A percentile compares a stretch with the other conserved stretches of the same genome.
Conservation (phyloP, 1,140 invertebrate genomes). For the Rhizoglyphus robini region DNA sequence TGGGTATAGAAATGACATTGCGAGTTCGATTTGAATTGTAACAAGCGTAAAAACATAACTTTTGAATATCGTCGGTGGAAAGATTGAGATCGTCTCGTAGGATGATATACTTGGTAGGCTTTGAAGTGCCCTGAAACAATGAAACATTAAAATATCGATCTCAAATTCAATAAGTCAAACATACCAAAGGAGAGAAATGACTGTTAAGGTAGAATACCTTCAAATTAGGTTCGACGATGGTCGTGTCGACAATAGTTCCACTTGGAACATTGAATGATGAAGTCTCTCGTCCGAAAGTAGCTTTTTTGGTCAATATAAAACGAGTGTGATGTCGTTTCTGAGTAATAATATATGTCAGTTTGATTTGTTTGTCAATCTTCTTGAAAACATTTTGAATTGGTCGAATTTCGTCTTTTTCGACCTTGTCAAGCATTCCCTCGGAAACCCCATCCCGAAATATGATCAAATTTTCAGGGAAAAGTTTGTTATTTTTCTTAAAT, state of each 20-base stretch:
- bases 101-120: slow-evolving; percentile 26
- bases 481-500: slow-evolving; percentile 32
- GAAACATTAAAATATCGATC: background rate
- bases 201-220: slow-evolving; percentile 69
- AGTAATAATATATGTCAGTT: slow-evolving; percentile 19
- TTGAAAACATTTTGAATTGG: slow-evolving; percentile 21
- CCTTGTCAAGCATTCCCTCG: slow-evolving; percentile 35
- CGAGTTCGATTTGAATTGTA: slow-evolving; percentile 24
- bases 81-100: slow-evolving; percentile 26
- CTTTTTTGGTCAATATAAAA: background rate
- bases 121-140: slow-evolving; percentile 21
- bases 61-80: slow-evolving; percentile 25
- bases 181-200: slow-evolving; percentile 30
- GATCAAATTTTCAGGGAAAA: slow-evolving; percentile 32
- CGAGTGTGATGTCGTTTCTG: slow-evolving; percentile 1
- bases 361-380: slow-evolving; percentile 24
- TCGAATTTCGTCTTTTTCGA: slow-evolving; percentile 25
- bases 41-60: slow-evolving; percentile 28
- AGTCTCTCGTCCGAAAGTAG: background rate
- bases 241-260: slow-evolving; percentile 64
- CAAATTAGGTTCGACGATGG: slow-evolving; percentile 61
- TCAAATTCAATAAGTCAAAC: background rate
- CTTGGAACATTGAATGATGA: slow-evolving; percentile 54
- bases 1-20: slow-evolving; percentile 27
- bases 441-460: slow-evolving; percentile 39